Evolutionary conservation across 2,113 vertebrate genomes (phyloP), one percentile per base, ranked within the genome.

Genomic region (Grammomys surdaster): DNA sequence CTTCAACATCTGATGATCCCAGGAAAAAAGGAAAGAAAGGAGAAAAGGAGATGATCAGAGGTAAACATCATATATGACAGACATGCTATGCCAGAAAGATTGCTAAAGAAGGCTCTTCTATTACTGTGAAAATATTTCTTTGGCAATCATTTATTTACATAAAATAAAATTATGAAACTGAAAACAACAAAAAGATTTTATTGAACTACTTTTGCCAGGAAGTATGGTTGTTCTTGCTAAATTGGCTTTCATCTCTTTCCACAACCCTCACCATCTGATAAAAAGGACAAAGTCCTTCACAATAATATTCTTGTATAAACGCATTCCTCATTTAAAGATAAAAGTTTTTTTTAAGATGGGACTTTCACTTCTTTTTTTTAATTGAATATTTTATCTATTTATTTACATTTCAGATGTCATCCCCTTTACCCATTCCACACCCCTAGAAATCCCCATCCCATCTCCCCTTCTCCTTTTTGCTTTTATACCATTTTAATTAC

Each of bases 141-240:
- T 95, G 82, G 95, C 78, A 95, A 95, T 91, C 87, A 93, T 51
- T 89, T 40, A 97, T 93, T 97, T 97, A 93, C 85, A 94, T 97
- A 96, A 97, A 97, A 93, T 93, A 95, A 97, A 97, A 96, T 90
- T 96, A 95, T 95, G 75, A 97, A 94, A 88, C 56, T 97, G 54
- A 90, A 97, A 95, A 96, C 80, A 97, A 91, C 95, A 76, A 36
- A 54, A 89, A 90, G 95, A 97, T 95, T 97, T 91, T 78, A 92
- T 95, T 75, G 69, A 97, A 96, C 90, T 95, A 91, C 88, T 95
- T 95, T 95, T 94, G 48, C 86, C 36, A 51, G 93, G 91, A 48
- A 94, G 96, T 89, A 75, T 85, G 82, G 73, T 91, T 95, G 73
- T 80, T 96, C 81, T 91, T 84, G 82, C 82, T 94, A 95, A 97